Evolutionary conservation across 2,797 vertebrate species (phyloP).

Genomic region (Danionella dracula): DNA sequence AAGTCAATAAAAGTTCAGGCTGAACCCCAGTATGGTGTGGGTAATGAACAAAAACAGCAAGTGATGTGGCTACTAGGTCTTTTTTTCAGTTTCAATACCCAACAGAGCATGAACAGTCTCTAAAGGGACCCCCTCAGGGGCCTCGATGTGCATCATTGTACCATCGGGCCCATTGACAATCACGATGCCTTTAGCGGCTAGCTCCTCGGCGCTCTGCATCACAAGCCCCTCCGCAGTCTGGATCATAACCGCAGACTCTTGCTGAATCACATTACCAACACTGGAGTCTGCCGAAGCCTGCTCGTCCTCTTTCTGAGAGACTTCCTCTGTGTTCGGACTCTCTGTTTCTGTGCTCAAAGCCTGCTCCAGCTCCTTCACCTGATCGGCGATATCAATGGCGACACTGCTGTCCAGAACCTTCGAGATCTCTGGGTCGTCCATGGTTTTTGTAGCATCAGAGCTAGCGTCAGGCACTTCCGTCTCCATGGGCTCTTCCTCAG

Average conservation of each 20-base stretch:
- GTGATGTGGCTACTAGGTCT: slow-evolving; percentile 34
- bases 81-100: slow-evolving; percentile 64
- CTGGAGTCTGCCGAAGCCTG: slow-evolving; percentile 13
- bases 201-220: slow-evolving; percentile 65
- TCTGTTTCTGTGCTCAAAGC: slow-evolving; percentile 39
- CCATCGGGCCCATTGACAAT: slow-evolving; percentile 69
- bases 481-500: slow-evolving; percentile 42
- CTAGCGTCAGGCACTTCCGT: neutral
- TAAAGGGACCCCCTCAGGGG: slow-evolving; percentile 66
- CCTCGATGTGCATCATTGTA: slow-evolving; percentile 72
- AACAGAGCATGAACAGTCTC: slow-evolving; percentile 75
- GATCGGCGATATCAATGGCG: slow-evolving; percentile 37
- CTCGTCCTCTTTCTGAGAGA: slow-evolving; percentile 1
- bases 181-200: slow-evolving; percentile 67
- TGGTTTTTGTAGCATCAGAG: slow-evolving; percentile 8
- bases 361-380: slow-evolving; percentile 58
- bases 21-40: slow-evolving; percentile 13
- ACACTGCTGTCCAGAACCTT: slow-evolving; percentile 44
- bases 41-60: slow-evolving; percentile 13
- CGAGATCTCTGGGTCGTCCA: slow-evolving; percentile 33
- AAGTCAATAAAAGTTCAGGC: slow-evolving; percentile 52
- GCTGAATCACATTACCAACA: slow-evolving; percentile 49
- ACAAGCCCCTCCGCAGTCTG: slow-evolving; percentile 71
- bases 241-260: slow-evolving; percentile 71
- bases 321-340: slow-evolving; percentile 22